Evolutionary conservation across 2,888 invertebrate species (phyloP), one percentile per base, ranked within the genome.

Genomic region (Zelleria hepariella): DNA sequence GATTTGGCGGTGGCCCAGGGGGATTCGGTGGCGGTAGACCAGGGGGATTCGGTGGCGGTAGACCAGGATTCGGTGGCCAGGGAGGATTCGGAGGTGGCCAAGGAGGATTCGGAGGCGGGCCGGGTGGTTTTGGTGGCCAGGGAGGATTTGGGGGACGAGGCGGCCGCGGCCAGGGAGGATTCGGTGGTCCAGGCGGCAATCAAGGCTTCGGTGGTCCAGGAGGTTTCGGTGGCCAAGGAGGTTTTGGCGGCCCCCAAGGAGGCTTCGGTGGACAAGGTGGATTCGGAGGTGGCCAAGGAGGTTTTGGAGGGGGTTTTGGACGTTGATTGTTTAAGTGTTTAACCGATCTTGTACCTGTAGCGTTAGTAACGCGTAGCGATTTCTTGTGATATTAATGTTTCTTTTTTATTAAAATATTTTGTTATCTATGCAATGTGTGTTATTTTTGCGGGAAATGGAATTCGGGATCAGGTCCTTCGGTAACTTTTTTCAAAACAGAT

Each of bases 291-390:
- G 55, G 55, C 0, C 59, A 62, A 6, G 62, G 60, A 21, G 57
- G 57, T 23, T 58, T 53, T 8, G 58, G 56, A 18, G 60, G 60
- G 7, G 60, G 59, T 10, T 59, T 58, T 24, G 62, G 59, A 23
- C 32, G 58, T 20, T 24, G 55, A 52, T 55, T 55, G 8, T 52
- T 51, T 27, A 52, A 56, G 54, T 54, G 58, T 18, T 10, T 8
- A 25, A 58, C 57, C 58, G 49, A 61, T 49, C 65, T 24, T 64
- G 57, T 47, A 67, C 65, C 15, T 23, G 67, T 59, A 1, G 10
- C n/a, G n/a, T n/a, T n/a, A n/a, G n/a, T n/a, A n/a, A n/a, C n/a
- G n/a, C 32, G 32, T 15, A 42, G 15, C 15, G 21, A 49, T n/a
- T 49, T 49, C n/a, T 21, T 49, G 49, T 49, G 32, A 49, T 23